A percentile compares a stretch with the other conserved stretches of the same genome.
phyloP scores from a whole-genome alignment of 2,888 invertebrate genomes.

The Heterodera filipjevi region DNA sequence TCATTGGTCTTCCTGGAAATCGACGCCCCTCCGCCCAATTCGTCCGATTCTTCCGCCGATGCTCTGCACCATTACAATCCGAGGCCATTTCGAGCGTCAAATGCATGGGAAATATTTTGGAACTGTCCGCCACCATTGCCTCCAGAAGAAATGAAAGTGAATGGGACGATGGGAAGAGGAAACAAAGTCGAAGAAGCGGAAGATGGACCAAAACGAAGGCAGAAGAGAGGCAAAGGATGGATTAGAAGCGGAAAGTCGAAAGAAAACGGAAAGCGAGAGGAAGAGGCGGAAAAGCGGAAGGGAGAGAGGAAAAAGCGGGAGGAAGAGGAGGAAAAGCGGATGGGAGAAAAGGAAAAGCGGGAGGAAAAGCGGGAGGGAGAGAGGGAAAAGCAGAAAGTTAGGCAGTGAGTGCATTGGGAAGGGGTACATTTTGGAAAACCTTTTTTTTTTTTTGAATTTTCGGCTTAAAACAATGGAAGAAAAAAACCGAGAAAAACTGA shows the following conservation, averaged over 20 bases:
- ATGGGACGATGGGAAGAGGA: neutral
- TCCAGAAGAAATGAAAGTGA: neutral
- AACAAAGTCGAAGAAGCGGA: slow-evolving; percentile 6
- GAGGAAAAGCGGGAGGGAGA: too few species aligned
- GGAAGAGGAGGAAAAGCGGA: neutral
- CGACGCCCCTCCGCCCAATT: slow-evolving; percentile 35
- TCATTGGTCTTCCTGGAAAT: slow-evolving; percentile 36
- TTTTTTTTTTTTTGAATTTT: neutral
- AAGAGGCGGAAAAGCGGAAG: neutral
- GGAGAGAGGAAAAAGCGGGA: neutral
- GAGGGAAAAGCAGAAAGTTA: too few species aligned
- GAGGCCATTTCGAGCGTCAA: slow-evolving; percentile 33
- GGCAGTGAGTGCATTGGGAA: too few species aligned
- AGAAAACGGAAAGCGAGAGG: neutral
- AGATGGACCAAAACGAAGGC: slow-evolving; percentile 33
- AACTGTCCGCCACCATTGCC: slow-evolving; percentile 39
- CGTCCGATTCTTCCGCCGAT: slow-evolving; percentile 31
- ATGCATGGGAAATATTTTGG: slow-evolving; percentile 45
- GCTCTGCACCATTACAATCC: slow-evolving; percentile 43
- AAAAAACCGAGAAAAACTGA: neutral
- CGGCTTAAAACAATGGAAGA: neutral
- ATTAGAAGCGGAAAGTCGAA: neutral
- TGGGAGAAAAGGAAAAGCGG: neutral
- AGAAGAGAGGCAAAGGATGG: slow-evolving; percentile 27
- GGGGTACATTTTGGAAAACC: neutral